These are phyloP conservation scores for Hermetia illucens DNA, from an alignment of 1,140 invertebrate species.

Conservation along the genomic window DNA sequence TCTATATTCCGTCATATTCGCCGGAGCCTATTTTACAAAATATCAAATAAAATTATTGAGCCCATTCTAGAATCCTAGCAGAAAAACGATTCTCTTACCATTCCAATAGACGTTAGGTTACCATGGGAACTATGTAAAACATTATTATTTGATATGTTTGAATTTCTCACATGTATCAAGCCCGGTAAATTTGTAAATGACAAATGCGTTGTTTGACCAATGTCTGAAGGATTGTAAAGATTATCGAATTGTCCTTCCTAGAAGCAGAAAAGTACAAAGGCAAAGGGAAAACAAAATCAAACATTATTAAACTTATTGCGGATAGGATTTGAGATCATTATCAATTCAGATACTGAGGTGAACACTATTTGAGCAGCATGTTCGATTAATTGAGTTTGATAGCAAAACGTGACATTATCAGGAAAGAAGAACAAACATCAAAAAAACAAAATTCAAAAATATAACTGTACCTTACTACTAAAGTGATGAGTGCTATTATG, in stretches of 20 bases:
- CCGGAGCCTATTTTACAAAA: no score
- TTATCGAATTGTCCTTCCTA: no score
- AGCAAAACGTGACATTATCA: no score
- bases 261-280: no score
- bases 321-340: no score
- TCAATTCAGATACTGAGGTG: no score
- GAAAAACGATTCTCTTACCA: not conserved
- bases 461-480: constrained; percentile 2
- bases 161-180: not conserved
- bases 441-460: not conserved
- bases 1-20: constrained; percentile 30
- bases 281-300: no score
- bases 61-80: not conserved
- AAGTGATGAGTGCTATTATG: constrained; percentile 1
- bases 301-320: no score
- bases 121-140: constrained; percentile 11
- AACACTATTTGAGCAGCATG: no score
- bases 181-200: constrained; percentile 15
- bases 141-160: constrained; percentile 5
- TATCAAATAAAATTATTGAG: no score
- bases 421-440: not conserved
- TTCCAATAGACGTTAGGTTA: constrained; percentile 15
- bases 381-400: no score
- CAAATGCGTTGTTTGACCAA: not conserved
- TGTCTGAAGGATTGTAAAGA: constrained; percentile 1